These are phyloP conservation scores for Epinephelus cyanopodus DNA, from an alignment of 2,113 vertebrate genomes.

Conservation along the genomic window DNA sequence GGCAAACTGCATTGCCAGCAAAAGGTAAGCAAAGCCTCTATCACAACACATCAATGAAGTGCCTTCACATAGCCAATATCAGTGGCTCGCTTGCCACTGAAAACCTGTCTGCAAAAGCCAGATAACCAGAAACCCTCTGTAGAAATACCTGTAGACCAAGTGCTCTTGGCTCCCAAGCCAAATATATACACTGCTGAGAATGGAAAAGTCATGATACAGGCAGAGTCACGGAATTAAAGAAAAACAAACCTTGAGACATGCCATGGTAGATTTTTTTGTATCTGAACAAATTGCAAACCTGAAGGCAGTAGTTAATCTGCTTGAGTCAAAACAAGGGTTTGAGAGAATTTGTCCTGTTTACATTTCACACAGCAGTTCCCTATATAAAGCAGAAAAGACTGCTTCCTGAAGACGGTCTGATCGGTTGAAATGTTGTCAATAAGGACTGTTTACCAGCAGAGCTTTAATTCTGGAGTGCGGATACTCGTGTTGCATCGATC, in stretches of 20 bases:
- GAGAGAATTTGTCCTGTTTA: neutral
- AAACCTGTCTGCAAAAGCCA: conserved; percentile 69
- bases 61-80: conserved; percentile 61
- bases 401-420: neutral
- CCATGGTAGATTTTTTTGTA: neutral
- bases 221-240: conserved; percentile 11
- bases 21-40: conserved; percentile 62
- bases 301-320: neutral
- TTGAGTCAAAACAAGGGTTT: neutral
- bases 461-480: conserved; percentile 23
- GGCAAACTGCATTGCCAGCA: conserved; percentile 67
- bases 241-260: neutral
- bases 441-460: conserved; percentile 6
- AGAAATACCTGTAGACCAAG: conserved; percentile 47
- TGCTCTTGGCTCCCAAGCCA: conserved; percentile 30
- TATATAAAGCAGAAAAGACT: neutral
- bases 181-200: conserved; percentile 39
- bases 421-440: conserved; percentile 19
- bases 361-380: neutral
- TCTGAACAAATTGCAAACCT: neutral
- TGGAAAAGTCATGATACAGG: conserved; percentile 42
- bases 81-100: conserved; percentile 57
- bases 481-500: conserved; percentile 17
- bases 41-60: conserved; percentile 69
- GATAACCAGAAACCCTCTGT: conserved; percentile 65